Percentiles rank a stretch among this genome's conserved stretches.
Conservation (phyloP, 2,113 vertebrate species). For the Arothron firmamentum region DNA sequence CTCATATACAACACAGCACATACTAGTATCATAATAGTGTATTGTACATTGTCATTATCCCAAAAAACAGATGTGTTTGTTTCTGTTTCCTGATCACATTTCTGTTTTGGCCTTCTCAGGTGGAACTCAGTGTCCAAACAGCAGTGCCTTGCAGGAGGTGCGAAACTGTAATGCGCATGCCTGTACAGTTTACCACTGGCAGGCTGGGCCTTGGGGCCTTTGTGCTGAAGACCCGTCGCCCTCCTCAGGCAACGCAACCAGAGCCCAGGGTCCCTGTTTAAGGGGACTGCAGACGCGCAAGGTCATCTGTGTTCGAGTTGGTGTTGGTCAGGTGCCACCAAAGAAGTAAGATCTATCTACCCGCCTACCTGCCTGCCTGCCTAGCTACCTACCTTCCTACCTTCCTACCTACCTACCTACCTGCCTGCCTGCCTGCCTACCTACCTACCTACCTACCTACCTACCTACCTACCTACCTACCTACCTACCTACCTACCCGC, state of each 20-base stretch:
- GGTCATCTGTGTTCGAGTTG: slow-evolving; percentile 96
- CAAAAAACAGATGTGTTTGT: no score
- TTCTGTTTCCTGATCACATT: neutral
- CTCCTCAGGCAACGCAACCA: slow-evolving; percentile 79
- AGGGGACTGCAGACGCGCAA: slow-evolving; percentile 94
- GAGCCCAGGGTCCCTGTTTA: slow-evolving; percentile 77
- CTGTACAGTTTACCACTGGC: slow-evolving; percentile 97
- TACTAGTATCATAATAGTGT: no score
- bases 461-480: neutral
- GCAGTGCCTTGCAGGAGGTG: slow-evolving; percentile 84
- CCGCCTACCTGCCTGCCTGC: neutral
- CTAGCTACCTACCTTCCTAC: neutral
- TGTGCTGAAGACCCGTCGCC: slow-evolving; percentile 88
- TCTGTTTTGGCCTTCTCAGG: slow-evolving; percentile 67
- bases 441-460: neutral
- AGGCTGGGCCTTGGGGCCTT: slow-evolving; percentile 87
- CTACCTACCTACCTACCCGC: no score
- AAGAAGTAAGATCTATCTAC: slow-evolving; percentile 85
- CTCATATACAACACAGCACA: no score
- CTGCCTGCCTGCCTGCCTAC: neutral
- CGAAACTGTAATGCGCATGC: slow-evolving; percentile 94
- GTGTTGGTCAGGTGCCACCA: slow-evolving; percentile 95
- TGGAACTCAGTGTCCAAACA: slow-evolving; percentile 86
- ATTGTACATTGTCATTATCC: no score
- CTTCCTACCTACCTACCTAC: neutral